Percentiles rank a stretch among this genome's conserved stretches.
These are phyloP conservation scores for Perognathus longimembris DNA, from an alignment of 2,113 vertebrate species.

Conservation along the genomic window DNA sequence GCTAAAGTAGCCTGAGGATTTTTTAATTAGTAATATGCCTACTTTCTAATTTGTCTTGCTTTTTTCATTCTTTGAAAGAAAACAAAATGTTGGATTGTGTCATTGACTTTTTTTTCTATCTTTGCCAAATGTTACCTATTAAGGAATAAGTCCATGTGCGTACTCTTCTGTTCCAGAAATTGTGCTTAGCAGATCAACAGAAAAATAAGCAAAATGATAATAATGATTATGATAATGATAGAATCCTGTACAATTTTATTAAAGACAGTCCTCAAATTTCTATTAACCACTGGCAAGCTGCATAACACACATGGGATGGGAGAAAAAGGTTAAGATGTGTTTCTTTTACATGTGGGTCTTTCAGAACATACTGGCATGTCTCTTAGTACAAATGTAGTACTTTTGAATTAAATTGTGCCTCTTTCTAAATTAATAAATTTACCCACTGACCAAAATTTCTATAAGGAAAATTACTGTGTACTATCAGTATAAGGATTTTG, in stretches of 20 bases:
- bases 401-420: conserved; percentile 49
- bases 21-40: neutral
- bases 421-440: conserved; percentile 74
- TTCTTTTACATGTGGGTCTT: too few species aligned
- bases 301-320: neutral
- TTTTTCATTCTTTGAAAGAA: conserved; percentile 53
- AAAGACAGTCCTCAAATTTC: neutral
- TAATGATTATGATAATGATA: neutral
- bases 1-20: neutral
- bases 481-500: conserved; percentile 87
- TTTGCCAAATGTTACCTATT: neutral
- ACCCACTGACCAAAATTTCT: conserved; percentile 79
- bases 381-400: neutral
- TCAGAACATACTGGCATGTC: neutral
- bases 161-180: neutral
- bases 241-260: neutral
- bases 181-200: neutral
- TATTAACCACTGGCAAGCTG: neutral
- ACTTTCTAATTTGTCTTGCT: conserved; percentile 34
- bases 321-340: too few species aligned
- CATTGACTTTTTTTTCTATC: neutral
- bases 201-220: neutral
- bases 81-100: neutral
- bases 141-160: neutral
- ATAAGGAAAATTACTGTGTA: conserved; percentile 78